Evolutionary conservation across 2,797 vertebrate genomes (phyloP).

Genomic region (Podargus strigoides): DNA sequence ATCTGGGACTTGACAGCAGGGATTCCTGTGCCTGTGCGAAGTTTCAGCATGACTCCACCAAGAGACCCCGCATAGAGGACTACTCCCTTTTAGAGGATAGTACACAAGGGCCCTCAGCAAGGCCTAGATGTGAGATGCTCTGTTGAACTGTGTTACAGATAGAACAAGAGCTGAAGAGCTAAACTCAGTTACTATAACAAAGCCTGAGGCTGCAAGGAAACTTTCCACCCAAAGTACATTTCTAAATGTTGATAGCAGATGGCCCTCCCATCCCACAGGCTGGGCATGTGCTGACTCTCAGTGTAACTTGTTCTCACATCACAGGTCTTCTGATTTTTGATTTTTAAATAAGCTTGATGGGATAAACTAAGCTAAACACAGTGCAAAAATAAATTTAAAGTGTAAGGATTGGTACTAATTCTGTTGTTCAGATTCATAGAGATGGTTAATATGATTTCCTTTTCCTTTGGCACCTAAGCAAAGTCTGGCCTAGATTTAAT

Average conservation of each 20-base stretch:
- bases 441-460: neutral
- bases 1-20: neutral
- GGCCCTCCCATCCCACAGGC: neutral
- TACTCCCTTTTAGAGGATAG: neutral
- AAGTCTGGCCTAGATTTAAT: neutral
- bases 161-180: neutral
- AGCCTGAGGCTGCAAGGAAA: neutral
- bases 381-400: neutral
- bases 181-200: neutral
- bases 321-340: neutral
- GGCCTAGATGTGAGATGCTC: neutral
- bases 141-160: neutral
- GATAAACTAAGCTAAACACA: neutral
- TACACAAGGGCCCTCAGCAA: neutral
- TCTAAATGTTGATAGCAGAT: neutral
- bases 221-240: neutral
- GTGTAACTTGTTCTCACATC: neutral
- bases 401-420: neutral
- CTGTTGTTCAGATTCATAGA: neutral
- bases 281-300: neutral
- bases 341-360: neutral
- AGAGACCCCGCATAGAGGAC: neutral
- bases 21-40: neutral
- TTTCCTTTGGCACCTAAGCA: neutral
- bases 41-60: neutral